Conservation (phyloP, 2,113 vertebrate species). For the Microtus ochrogaster region DNA sequence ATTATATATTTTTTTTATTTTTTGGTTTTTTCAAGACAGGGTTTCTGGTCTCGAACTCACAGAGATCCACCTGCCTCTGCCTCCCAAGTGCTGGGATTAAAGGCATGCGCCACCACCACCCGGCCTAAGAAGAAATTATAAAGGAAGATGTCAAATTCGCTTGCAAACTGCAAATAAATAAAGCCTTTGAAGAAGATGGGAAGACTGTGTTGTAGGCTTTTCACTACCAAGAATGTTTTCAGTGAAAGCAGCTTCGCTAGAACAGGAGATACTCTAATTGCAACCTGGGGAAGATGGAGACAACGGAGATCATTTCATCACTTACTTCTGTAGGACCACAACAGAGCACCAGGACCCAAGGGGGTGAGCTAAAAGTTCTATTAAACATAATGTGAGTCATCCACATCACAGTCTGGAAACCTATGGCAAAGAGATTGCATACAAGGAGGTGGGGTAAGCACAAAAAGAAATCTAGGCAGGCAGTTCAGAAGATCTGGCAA, state of each 20-base stretch:
- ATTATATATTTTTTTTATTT: too few species aligned
- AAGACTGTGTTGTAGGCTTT: neutral
- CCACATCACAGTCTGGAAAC: neutral
- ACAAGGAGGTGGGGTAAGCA: neutral
- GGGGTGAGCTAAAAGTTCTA: neutral
- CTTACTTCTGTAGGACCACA: neutral
- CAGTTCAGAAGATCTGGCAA: neutral
- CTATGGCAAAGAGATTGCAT: neutral
- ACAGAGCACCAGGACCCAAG: neutral
- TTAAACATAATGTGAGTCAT: neutral
- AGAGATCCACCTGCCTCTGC: too few species aligned
- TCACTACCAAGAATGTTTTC: neutral
- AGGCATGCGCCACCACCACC: too few species aligned
- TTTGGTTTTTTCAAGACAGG: too few species aligned
- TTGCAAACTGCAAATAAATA: slow-evolving; percentile 13
- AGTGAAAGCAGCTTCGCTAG: neutral
- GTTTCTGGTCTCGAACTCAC: too few species aligned
- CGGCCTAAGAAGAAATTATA: neutral
- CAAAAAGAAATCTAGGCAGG: neutral
- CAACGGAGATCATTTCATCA: neutral
- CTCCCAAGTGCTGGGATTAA: too few species aligned
- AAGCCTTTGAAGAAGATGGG: slow-evolving; percentile 19
- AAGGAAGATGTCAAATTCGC: neutral
- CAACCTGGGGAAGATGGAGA: neutral
- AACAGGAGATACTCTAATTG: neutral